phyloP scores from a whole-genome alignment of 2,113 vertebrate species.

The Piprites chloris region DNA sequence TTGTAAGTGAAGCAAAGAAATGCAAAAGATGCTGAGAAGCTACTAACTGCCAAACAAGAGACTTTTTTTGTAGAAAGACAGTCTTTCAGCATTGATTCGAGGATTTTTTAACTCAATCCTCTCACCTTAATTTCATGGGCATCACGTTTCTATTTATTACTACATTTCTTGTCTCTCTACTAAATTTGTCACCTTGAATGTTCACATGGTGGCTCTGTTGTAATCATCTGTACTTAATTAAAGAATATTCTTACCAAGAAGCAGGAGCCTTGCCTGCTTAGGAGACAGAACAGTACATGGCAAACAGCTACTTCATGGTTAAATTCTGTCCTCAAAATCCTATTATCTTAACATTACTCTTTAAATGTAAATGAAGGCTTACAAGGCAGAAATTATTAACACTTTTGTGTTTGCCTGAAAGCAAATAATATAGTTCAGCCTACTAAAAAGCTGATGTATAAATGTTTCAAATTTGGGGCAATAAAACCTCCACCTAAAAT shows the following conservation, averaged over 20 bases:
- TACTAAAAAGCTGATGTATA: background rate
- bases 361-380: constrained; percentile 43
- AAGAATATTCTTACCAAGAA: background rate
- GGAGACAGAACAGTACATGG: background rate
- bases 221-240: background rate
- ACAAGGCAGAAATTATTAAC: background rate
- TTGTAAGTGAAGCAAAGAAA: background rate
- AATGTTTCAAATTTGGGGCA: background rate
- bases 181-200: background rate
- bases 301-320: background rate
- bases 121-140: background rate
- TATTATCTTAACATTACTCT: constrained; percentile 32
- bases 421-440: background rate
- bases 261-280: background rate
- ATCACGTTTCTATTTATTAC: background rate
- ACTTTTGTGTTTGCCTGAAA: constrained; percentile 1
- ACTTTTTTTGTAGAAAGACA: background rate
- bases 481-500: background rate
- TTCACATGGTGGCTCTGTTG: background rate
- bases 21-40: background rate
- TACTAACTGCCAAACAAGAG: background rate
- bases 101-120: background rate
- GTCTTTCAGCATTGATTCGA: background rate
- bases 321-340: background rate
- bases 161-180: background rate